A percentile compares a stretch with the other conserved stretches of the same genome.
Conservation (phyloP, 2,797 vertebrate genomes). For the Muscicapa striata region DNA sequence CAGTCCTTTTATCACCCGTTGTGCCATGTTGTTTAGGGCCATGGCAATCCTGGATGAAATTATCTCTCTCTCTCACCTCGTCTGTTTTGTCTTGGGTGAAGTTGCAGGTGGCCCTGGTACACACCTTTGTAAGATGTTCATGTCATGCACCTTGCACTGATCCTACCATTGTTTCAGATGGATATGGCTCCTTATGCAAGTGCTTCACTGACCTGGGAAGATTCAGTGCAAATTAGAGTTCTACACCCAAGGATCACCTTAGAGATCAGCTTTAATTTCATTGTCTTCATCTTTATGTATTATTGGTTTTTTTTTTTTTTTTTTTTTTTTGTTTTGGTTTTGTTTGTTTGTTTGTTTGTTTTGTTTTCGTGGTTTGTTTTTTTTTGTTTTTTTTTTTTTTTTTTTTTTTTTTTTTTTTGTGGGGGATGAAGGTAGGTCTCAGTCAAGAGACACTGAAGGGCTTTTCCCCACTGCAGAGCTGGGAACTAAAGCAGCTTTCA, state of each 20-base stretch:
- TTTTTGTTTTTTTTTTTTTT: no score
- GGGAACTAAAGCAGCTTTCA: not conserved
- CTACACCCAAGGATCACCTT: fast-evolving
- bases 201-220: not conserved
- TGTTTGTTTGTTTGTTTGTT: no score
- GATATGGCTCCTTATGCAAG: not conserved
- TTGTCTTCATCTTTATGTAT: not conserved
- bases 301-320: fast-evolving
- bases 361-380: not conserved
- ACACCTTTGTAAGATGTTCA: not conserved
- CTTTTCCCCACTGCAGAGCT: not conserved
- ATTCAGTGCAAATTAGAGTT: not conserved
- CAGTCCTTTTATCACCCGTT: not conserved
- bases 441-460: not conserved
- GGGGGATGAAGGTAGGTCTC: fast-evolving
- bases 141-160: fast-evolving
- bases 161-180: not conserved
- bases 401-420: no score
- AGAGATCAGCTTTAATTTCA: not conserved
- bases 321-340: no score
- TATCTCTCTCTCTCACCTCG: not conserved
- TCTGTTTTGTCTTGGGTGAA: not conserved
- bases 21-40: not conserved
- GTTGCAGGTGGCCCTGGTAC: not conserved
- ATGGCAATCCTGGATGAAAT: not conserved